Base-by-base conservation (phyloP, 2,113 vertebrate species). In the Lepus timidus region DNA sequence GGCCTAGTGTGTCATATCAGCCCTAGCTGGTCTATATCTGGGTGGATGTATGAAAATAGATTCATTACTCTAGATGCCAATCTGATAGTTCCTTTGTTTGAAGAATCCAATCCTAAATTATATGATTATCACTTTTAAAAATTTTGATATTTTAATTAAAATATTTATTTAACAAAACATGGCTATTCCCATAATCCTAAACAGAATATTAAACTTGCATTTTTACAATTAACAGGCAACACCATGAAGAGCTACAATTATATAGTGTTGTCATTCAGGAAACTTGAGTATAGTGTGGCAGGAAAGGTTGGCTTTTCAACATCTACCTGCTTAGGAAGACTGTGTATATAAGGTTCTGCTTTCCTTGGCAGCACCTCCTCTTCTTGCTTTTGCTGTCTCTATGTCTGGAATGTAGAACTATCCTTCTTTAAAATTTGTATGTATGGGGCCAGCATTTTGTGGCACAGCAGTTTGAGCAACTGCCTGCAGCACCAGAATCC, bases 121-220 rank as follows among this genome's bases (percentile, higher is more conserved):
- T 68, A 10, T 39, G 61, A 90, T 8, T 64, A 76, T 23, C 17
- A 81, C 22, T 70, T 83, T 84, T 27, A 14, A 82, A 93, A 88
- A 81, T 88, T 23, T 51, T 88, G 8, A 64, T 81, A 20, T 84
- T 88, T 91, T 70, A 39, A 92, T 90, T 83, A 68, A 91, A 91
- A 52, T 74, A 73, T 16, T 25, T n/a, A 52, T 49, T 94, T 85
- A 78, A 83, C 3, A 65, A 88, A 85, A 67, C 17, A 79, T 85
- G n/a, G 1, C 17, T 88, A 76, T 61, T 91, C 39, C 12, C 36
- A 19, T 74, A 55, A 68, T 73, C 13, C 74, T 84, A 92, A 64
- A 76, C 5, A 36, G 25, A 64, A 70, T 73, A 22, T 58, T 58
- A 82, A 82, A 71, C 75, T 7, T 39, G 20, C 44, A 31, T 81